Conservation (phyloP, 2,113 vertebrate genomes). For the Anthoscopus minutus region DNA sequence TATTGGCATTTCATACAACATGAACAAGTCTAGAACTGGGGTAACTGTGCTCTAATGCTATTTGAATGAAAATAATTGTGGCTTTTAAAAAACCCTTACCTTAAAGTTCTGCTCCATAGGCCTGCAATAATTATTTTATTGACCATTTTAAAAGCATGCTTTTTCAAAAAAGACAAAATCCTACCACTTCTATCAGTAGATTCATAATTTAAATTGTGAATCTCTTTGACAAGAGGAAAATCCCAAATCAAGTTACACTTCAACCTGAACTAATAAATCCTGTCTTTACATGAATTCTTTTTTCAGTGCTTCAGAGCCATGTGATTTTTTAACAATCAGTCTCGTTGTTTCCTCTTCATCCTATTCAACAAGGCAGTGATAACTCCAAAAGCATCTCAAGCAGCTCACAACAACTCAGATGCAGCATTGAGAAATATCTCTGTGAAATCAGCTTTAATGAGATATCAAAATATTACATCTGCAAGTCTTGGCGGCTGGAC, state of each 20-base stretch:
- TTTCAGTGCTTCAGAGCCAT: slow-evolving; percentile 26
- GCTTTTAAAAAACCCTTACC: neutral
- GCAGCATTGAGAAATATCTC: slow-evolving; percentile 9
- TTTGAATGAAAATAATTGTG: neutral
- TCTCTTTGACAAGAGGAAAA: slow-evolving; percentile 36
- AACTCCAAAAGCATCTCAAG: neutral
- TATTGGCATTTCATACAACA: neutral
- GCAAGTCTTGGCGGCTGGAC: slow-evolving; percentile 63
- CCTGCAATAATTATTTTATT: neutral
- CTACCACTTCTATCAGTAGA: neutral
- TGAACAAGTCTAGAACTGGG: neutral
- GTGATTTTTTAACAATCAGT: slow-evolving; percentile 31
- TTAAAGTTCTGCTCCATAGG: neutral
- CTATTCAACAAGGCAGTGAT: neutral
- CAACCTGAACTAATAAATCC: slow-evolving; percentile 53
- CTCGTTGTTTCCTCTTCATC: neutral
- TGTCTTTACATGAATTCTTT: slow-evolving; percentile 25
- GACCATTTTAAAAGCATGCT: neutral
- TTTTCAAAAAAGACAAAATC: neutral
- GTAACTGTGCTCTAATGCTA: neutral
- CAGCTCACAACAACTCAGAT: neutral
- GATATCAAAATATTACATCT: slow-evolving; percentile 72
- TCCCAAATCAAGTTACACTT: slow-evolving; percentile 51
- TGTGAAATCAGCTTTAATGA: slow-evolving; percentile 67
- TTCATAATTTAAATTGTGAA: neutral